These are phyloP conservation scores for Pristionchus pacificus DNA, from an alignment of 1,140 invertebrate species.

Conservation along the genomic window DNA sequence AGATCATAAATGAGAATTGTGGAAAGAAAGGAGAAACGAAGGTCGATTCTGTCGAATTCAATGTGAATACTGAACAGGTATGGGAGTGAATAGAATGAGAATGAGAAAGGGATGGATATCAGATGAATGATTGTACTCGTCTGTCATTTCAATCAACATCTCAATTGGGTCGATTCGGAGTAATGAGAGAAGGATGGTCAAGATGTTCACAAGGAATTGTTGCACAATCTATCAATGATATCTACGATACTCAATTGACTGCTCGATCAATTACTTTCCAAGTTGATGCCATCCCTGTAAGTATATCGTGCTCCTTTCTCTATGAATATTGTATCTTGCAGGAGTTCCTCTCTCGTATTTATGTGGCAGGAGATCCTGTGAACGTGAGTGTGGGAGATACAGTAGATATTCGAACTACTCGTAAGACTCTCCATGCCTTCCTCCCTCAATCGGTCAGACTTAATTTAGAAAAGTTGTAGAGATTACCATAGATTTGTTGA, in stretches of 20 bases:
- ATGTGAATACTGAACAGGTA: constrained; percentile 31
- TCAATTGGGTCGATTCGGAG: constrained; percentile 28
- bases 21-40: constrained; percentile 21
- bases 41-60: constrained; percentile 16
- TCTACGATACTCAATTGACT: constrained; percentile 11
- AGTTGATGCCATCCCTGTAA: constrained; percentile 18
- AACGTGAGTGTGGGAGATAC: neutral
- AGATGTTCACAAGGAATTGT: constrained; percentile 9
- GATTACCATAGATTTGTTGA: no score
- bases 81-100: no score
- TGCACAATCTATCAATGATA: neutral
- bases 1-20: constrained; percentile 36
- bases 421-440: constrained; percentile 1
- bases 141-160: constrained; percentile 25
- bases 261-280: constrained; percentile 8
- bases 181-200: constrained; percentile 31
- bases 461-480: no score
- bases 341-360: constrained; percentile 12
- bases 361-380: constrained; percentile 7
- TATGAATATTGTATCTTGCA: neutral
- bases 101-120: constrained; percentile 18
- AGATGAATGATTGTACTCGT: constrained; percentile 12
- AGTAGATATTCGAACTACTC: neutral
- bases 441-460: constrained; percentile 1
- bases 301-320: constrained; percentile 1